These are phyloP conservation scores for Penaeus indicus DNA, from an alignment of 1,140 invertebrate species.

Conservation along the genomic window DNA sequence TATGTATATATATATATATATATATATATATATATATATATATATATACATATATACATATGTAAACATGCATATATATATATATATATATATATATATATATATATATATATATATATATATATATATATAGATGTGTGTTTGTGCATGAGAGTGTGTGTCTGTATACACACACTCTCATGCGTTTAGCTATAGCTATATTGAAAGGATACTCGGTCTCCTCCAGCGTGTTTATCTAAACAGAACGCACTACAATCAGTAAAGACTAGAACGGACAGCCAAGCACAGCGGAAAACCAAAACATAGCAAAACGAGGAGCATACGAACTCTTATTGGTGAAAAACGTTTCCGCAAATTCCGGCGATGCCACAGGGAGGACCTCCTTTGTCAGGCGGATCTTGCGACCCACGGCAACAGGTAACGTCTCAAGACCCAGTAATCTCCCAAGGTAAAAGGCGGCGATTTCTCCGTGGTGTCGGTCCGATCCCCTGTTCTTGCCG, in stretches of 20 bases:
- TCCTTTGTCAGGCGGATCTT: constrained; percentile 82
- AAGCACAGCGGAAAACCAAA: neutral
- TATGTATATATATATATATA: too few relatives aligned
- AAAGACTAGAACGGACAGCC: neutral
- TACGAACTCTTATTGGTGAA: constrained; percentile 18
- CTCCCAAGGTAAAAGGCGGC: constrained; percentile 91
- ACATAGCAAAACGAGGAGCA: neutral
- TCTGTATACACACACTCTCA: too few relatives aligned
- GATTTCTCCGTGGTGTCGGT: constrained; percentile 95
- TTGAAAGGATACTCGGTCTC: too few relatives aligned
- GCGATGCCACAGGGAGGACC: constrained; percentile 77
- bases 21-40: too few relatives aligned
- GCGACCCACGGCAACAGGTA: constrained; percentile 84
- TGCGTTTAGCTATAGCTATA: too few relatives aligned
- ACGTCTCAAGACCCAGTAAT: constrained; percentile 82
- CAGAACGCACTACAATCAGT: neutral
- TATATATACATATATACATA: too few relatives aligned
- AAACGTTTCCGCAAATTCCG: constrained; percentile 48
- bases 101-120: too few relatives aligned
- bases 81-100: too few relatives aligned
- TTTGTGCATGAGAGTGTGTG: too few relatives aligned
- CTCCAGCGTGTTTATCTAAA: too few relatives aligned
- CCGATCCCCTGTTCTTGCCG: constrained; percentile 87
- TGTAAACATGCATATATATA: too few relatives aligned
- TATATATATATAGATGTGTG: too few relatives aligned